Percentiles rank a stretch among this genome's conserved stretches.
Conservation (phyloP, 2,888 invertebrate species). For the Diadegma fenestrale region DNA sequence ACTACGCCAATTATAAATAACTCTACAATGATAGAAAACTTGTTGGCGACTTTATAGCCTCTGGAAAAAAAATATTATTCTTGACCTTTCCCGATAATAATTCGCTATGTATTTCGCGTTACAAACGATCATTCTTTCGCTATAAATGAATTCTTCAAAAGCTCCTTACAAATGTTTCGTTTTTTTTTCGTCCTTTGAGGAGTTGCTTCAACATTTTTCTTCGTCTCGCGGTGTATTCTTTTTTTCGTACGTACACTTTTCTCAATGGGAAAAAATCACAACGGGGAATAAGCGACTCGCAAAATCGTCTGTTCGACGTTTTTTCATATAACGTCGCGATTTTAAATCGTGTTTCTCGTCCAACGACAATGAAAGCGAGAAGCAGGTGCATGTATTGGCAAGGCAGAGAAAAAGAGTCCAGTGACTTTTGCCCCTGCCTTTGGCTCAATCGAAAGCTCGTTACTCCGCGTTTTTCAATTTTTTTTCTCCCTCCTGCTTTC, state of each 20-base stretch:
- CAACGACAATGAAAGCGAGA: neutral
- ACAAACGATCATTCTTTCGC: neutral
- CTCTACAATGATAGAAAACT: neutral
- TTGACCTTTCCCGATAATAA: constrained; percentile 10
- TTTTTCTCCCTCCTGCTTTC: constrained; percentile 30
- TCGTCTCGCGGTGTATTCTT: neutral
- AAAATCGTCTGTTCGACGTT: constrained; percentile 52
- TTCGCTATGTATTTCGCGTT: neutral
- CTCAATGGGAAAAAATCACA: constrained; percentile 7
- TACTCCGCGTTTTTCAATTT: constrained; percentile 43
- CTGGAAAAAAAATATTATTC: neutral
- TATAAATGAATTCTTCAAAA: neutral
- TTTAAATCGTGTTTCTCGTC: constrained; percentile 44
- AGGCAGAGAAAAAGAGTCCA: constrained; percentile 28
- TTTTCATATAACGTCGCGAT: constrained; percentile 55
- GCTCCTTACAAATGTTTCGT: neutral
- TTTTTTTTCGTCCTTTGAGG: neutral
- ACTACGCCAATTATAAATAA: constrained; percentile 20
- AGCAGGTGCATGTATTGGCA: constrained; percentile 16
- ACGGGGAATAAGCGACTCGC: constrained; percentile 34
- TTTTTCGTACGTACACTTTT: constrained; percentile 7
- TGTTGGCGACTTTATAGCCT: constrained; percentile 8
- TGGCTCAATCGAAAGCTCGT: constrained; percentile 39
- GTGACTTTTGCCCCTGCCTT: constrained; percentile 57
- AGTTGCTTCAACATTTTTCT: neutral